phyloP scores from a whole-genome alignment of 2,797 vertebrate species.

The Pangasius larnaudii region DNA sequence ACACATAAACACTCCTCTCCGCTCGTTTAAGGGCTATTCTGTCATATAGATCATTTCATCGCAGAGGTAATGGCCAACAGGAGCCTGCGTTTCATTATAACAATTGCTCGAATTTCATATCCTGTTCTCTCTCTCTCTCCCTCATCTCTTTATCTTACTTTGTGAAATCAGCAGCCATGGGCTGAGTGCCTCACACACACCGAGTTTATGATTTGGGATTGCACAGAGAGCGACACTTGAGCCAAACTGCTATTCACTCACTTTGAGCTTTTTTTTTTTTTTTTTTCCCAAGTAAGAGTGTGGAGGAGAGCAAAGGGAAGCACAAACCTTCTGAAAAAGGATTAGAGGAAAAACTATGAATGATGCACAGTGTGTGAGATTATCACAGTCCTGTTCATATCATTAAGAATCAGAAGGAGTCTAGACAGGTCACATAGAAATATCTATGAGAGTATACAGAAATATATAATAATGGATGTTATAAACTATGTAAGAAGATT shows the following conservation, averaged over 20 bases:
- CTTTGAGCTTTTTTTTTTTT: slow-evolving; percentile 55
- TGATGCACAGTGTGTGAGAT: slow-evolving; percentile 3
- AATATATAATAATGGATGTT: background rate
- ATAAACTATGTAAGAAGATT: background rate
- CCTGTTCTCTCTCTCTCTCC: slow-evolving; percentile 29
- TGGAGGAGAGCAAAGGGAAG: slow-evolving; percentile 59
- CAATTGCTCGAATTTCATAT: slow-evolving; percentile 77
- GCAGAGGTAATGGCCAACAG: slow-evolving; percentile 72
- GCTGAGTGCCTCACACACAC: slow-evolving; percentile 66
- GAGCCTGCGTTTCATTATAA: slow-evolving; percentile 74
- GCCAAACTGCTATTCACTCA: slow-evolving; percentile 73
- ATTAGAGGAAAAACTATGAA: background rate
- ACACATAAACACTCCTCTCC: slow-evolving; percentile 71
- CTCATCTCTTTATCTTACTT: slow-evolving; percentile 63
- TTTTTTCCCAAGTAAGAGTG: slow-evolving; percentile 58
- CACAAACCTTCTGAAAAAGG: background rate
- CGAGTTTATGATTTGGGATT: slow-evolving; percentile 78
- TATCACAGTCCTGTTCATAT: background rate
- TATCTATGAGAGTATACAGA: background rate
- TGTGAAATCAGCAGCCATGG: slow-evolving; percentile 65
- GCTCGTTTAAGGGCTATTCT: slow-evolving; percentile 64
- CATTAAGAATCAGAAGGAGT: background rate
- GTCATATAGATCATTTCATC: slow-evolving; percentile 76
- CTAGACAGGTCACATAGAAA: background rate
- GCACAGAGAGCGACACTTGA: slow-evolving; percentile 65